Conservation (phyloP, 2,888 invertebrate genomes). For the Napeogenes inachia region DNA sequence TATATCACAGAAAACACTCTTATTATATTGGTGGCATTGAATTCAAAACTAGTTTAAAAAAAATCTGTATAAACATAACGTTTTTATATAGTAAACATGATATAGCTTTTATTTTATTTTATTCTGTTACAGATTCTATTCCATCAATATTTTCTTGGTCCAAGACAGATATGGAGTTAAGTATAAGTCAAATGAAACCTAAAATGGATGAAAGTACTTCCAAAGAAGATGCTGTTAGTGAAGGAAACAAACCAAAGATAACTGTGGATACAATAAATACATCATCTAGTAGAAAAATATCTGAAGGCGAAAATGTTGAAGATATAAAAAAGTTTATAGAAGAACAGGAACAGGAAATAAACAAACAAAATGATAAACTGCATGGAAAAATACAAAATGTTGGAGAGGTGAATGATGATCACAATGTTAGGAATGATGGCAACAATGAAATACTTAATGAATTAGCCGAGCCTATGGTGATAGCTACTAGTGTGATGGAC, state of each 20-base stretch:
- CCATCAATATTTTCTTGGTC: conserved; percentile 85
- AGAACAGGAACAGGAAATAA: conserved; percentile 52
- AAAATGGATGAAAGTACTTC: conserved; percentile 17
- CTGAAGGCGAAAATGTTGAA: conserved; percentile 60
- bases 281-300: conserved; percentile 42
- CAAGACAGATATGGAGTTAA: conserved; percentile 21
- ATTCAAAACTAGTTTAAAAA: no score
- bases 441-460: conserved; percentile 22
- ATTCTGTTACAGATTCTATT: conserved; percentile 76
- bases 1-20: no score
- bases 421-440: conserved; percentile 21
- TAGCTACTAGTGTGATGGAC: conserved; percentile 57
- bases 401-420: conserved; percentile 5
- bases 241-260: conserved; percentile 28
- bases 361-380: conserved; percentile 30
- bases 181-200: conserved; percentile 15
- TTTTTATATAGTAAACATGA: background rate
- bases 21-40: no score
- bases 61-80: no score
- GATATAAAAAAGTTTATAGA: conserved; percentile 62
- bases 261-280: conserved; percentile 12
- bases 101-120: conserved; percentile 4
- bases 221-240: conserved; percentile 12
- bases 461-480: conserved; percentile 40
- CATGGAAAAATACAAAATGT: conserved; percentile 11